Evolutionary conservation across 2,113 vertebrate species (phyloP).

Genomic region (Oncorhynchus kisutch): DNA sequence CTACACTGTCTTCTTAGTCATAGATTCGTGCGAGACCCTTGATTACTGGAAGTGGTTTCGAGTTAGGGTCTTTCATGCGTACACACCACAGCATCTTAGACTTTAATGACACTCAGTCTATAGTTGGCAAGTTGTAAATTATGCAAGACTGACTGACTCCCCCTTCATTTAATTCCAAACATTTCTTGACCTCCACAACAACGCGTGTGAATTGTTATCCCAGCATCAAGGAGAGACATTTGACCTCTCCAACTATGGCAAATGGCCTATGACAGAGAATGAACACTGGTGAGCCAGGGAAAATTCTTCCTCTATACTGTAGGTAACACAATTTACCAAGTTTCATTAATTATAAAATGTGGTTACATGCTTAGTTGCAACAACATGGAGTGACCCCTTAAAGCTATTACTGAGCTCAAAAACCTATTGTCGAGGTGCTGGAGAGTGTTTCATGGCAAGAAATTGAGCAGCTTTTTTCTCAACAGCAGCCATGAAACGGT

Average conservation of each 20-base stretch:
- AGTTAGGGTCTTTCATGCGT: constrained; percentile 2
- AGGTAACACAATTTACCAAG: not conserved
- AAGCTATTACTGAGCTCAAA: constrained; percentile 6
- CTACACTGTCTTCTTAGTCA: not conserved
- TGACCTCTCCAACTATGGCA: not conserved
- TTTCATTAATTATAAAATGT: constrained; percentile 17
- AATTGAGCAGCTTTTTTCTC: not conserved
- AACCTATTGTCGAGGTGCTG: not conserved
- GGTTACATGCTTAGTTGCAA: constrained; percentile 14
- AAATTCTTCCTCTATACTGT: not conserved
- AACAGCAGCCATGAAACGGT: not conserved
- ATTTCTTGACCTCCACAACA: not conserved
- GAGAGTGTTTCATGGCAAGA: not conserved
- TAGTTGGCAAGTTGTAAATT: constrained; percentile 35
- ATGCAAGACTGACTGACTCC: constrained; percentile 16
- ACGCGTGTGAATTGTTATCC: not conserved
- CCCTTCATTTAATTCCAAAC: constrained; percentile 3
- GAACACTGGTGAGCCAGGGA: not conserved
- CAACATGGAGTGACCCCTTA: constrained; percentile 10
- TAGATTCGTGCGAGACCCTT: not conserved
- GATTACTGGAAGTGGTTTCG: not conserved
- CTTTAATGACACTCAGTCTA: constrained; percentile 9
- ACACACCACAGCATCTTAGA: constrained; percentile 8
- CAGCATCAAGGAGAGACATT: not conserved
- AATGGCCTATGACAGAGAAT: not conserved